Evolutionary conservation across 1,140 invertebrate genomes (phyloP).

Genomic region (Zaprionus lachaisei): DNA sequence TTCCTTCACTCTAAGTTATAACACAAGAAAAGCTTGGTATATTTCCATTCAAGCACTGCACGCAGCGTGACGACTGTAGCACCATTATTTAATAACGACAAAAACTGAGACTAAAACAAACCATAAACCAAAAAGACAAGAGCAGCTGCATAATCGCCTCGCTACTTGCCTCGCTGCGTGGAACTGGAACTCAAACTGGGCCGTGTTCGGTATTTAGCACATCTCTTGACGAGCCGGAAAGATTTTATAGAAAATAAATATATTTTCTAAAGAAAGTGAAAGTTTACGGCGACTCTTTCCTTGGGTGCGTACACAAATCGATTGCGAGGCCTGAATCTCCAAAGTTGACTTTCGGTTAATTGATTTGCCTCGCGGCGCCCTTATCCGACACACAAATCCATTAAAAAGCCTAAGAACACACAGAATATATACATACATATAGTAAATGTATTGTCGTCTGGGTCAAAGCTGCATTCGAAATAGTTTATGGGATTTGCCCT

Average conservation of each 20-base stretch:
- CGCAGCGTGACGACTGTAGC: conserved; percentile 67
- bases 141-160: conserved; percentile 46
- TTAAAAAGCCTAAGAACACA: not conserved
- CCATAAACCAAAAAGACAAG: conserved; percentile 30
- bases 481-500: conserved; percentile 13
- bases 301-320: conserved; percentile 25
- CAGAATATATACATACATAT: not conserved
- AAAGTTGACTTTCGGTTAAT: conserved; percentile 23
- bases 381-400: not conserved
- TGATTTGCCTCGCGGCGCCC: conserved; percentile 1
- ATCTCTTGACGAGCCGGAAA: conserved; percentile 40
- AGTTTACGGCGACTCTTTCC: conserved; percentile 48
- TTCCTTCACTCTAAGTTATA: conserved; percentile 65
- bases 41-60: conserved; percentile 58
- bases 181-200: conserved; percentile 19
- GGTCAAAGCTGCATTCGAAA: not conserved
- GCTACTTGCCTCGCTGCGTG: not conserved
- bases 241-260: conserved; percentile 59
- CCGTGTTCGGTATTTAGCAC: conserved; percentile 66
- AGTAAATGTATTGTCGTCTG: too few species aligned
- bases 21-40: conserved; percentile 60
- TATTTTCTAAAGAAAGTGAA: conserved; percentile 80
- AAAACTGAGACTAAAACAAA: conserved; percentile 30
- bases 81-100: conserved; percentile 72
- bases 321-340: conserved; percentile 3